Evolutionary conservation across 2,797 vertebrate genomes (phyloP), one percentile per base, ranked within the genome.

Genomic region (Dromococcyx pavoninus): DNA sequence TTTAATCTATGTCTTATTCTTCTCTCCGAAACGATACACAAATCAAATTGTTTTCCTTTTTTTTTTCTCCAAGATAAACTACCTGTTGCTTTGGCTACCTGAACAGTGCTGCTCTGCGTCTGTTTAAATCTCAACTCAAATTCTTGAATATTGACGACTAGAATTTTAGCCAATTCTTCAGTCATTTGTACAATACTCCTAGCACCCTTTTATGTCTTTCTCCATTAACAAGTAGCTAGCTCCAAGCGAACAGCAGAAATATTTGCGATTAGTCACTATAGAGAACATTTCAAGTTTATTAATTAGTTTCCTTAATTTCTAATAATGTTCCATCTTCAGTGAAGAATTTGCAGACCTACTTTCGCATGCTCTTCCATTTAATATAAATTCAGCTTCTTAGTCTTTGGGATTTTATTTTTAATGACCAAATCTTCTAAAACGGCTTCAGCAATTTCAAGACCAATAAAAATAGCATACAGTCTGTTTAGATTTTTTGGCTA

Each of bases 351-450:
- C n/a, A 93, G 74, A 64, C 35, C 46, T 91, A 67, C 33, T 94
- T 95, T 94, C 37, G 23, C 21, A 48, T 84, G 33, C 23, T 79
- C n/a, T 87, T 87, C 48, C 27, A 6, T n/a, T 66, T 76, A 56
- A 62, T 75, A 76, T 17, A 80, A 87, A 79, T 88, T 86, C 50
- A 86, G 28, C 23, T 65, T 77, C 86, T 71, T 65, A 84, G 46
- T 84, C 46, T 74, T 54, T 56, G 51, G 22, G 10, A 51, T 92
- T 93, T 94, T 91, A 82, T 91, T 95, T 91, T 93, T 89, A 82
- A 87, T 71, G 51, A 74, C 22, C 7, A 44, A 35, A 67, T 80
- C 43, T 89, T 88, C 56, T 64, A 58, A 89, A 93, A 93, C 32
- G 24, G 13, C 35, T 91, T 86, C 2, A 5, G 53, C 53, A 76